Base-by-base conservation (phyloP, 53 echinoderm and acorn worm genomes). In the Patiria pectinifera region DNA sequence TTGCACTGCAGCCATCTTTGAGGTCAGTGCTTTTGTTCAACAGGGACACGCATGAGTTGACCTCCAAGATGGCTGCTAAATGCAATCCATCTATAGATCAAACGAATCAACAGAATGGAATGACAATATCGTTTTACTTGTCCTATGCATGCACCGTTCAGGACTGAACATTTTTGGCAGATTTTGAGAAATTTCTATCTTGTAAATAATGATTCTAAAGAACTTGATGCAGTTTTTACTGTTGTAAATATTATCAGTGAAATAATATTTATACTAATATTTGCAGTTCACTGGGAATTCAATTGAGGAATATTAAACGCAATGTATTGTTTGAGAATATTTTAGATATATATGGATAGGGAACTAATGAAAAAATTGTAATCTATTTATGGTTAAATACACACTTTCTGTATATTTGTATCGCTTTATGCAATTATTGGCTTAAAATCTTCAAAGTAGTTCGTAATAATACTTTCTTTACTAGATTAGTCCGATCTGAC, bases 231-330 rank as follows among this genome's bases (percentile, higher is more conserved):
- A 74, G 22, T 74, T 74, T 74, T 74, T 74, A 74, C 74, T 22
- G 74, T 74, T 74, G 74, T 74, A 74, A 74, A 74, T 74, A 74
- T 0, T 74, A 23, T 22, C 22, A 22, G 10, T n/a, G 74, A 2
- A 74, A 18, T 74, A n/a, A 74, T 74, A 74, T 74, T 74, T 74
- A 23, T 74, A 24, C 74, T 74, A n/a, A n/a, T n/a, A 10, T 74
- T 9, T 74, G 74, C 74, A 4, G 22, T 66, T 74, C 22, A 74
- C 74, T 74, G 9, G 24, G 4, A 74, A 23, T 74, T 21, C 11
- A 10, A 23, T 10, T 74, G 24, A 74, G 24, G 74, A 74, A 74
- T 74, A 23, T 21, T 74, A 16, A 8, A 60, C 12, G 70, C 22
- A 74, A 74, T 74, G 22, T 74, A 23, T 22, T 70, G 4, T 70